These are phyloP conservation scores for Rhadinocentrus ornatus DNA, from an alignment of 2,797 vertebrate genomes.

Conservation along the genomic window DNA sequence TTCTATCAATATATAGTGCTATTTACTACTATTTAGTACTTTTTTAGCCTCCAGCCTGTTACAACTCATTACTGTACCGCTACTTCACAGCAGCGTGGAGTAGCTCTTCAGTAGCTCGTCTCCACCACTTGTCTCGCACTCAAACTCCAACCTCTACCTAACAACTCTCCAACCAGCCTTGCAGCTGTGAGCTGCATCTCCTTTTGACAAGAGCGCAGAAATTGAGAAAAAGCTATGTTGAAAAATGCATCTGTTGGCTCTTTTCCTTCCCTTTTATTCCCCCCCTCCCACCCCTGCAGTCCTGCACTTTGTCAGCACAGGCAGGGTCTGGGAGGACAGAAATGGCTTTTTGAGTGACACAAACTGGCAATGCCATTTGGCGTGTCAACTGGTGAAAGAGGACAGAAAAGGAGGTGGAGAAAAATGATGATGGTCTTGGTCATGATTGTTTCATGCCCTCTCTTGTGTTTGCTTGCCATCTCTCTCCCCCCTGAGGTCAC, in stretches of 20 bases:
- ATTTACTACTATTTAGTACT: background rate
- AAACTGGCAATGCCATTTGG: constrained; percentile 71
- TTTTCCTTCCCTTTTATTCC: constrained; percentile 29
- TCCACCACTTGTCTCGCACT: constrained; percentile 52
- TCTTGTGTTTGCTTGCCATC: constrained; percentile 39
- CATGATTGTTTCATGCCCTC: constrained; percentile 63
- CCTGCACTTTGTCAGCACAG: constrained; percentile 70
- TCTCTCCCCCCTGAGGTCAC: constrained; percentile 37
- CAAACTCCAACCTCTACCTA: constrained; percentile 55
- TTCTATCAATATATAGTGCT: background rate
- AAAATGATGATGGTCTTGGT: constrained; percentile 73
- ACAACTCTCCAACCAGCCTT: constrained; percentile 57
- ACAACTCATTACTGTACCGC: constrained; percentile 14
- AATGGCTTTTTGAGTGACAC: constrained; percentile 84
- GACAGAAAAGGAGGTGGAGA: constrained; percentile 72
- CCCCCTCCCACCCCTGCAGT: constrained; percentile 39
- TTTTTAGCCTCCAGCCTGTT: constrained; percentile 6
- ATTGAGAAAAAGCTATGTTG: constrained; percentile 75
- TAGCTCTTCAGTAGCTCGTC: constrained; percentile 51
- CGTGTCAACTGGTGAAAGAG: constrained; percentile 68
- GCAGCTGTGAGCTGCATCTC: constrained; percentile 48
- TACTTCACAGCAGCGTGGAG: constrained; percentile 37
- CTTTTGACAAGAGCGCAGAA: constrained; percentile 71
- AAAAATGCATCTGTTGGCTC: constrained; percentile 65
- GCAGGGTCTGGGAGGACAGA: constrained; percentile 71